These are phyloP conservation scores for Ferdinandea cuprea DNA, from an alignment of 2,888 invertebrate species.

Conservation along the genomic window DNA sequence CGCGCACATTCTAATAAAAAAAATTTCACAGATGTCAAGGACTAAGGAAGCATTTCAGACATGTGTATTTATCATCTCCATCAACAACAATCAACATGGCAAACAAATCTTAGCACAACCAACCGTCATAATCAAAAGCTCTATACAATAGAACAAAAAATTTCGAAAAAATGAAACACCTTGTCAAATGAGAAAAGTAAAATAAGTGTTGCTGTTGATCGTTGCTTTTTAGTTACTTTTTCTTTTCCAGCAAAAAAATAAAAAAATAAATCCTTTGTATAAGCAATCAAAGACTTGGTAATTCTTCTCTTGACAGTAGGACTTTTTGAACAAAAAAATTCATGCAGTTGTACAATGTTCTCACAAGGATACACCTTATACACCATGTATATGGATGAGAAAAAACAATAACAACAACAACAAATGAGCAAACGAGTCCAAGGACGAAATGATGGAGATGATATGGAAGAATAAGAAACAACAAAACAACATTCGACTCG, in stretches of 20 bases:
- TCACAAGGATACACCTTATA: conserved; percentile 8
- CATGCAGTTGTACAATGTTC: background rate
- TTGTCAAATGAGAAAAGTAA: conserved; percentile 11
- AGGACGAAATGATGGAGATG: conserved; percentile 5
- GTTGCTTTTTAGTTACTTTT: conserved; percentile 2
- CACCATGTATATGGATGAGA: background rate
- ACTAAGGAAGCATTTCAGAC: too few relatives aligned
- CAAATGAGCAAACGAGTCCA: conserved; percentile 39
- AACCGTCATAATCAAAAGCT: too few relatives aligned
- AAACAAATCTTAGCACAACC: too few relatives aligned
- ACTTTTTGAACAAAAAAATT: conserved; percentile 1
- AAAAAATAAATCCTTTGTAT: conserved; percentile 34
- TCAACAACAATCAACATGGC: too few relatives aligned
- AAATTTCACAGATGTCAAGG: too few relatives aligned
- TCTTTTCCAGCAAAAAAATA: conserved; percentile 12
- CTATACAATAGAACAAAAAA: background rate
- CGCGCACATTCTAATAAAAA: too few relatives aligned
- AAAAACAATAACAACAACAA: too few relatives aligned
- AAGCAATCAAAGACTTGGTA: conserved; percentile 48
- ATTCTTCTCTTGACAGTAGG: conserved; percentile 32
- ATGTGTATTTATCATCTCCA: too few relatives aligned
- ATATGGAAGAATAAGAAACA: conserved; percentile 7
- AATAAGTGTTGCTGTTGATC: background rate
- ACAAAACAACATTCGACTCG: background rate
- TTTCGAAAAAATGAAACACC: background rate